Evolutionary conservation across 2,113 vertebrate species (phyloP), one percentile per base, ranked within the genome.

Genomic region (Monarcha castaneiventris): DNA sequence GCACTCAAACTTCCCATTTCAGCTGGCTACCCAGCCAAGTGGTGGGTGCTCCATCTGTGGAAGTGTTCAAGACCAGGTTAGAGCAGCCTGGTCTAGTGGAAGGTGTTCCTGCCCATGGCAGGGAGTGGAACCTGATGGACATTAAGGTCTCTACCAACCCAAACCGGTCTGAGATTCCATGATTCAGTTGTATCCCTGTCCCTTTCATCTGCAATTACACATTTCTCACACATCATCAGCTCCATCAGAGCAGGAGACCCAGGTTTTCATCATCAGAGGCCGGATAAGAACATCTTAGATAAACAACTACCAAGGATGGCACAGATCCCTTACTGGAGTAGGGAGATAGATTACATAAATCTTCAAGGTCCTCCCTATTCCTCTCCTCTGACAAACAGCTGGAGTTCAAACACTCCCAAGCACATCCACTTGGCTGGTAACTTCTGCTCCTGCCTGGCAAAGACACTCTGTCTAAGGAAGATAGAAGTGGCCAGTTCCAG

Each of bases 41-140:
- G 59, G 37, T 29, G 7, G 37, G 27, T 66, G 27, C 18, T 74
- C 33, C 27, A 19, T 11, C 51, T 51, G 37, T 68, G n/a, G 46
- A 62, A 22, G 21, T 32, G 30, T 11, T 46, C 55, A 35, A 69
- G 54, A 44, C 9, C n/a, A 61, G 25, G 39, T 0, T 76, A 39
- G 41, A 84, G 35, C 32, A 63, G 44, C 22, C 35, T 43, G 43
- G 41, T 37, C 41, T 49, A 27, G 48, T 27, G 14, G 17, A 62
- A 75, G 8, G n/a, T n/a, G 26, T 23, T 9, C 32, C 69, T 76
- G 39, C 6, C 48, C 56, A 33, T 10, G 32, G 32, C n/a, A 83
- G 21, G 5, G 5, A 4, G 20, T 41, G n/a, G 20, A 55, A 55
- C 11, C 5, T 1, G 0, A 49, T 3, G 32, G 43, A 41, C 49